phyloP scores from a whole-genome alignment of 1,140 invertebrate genomes.

The Eumaeus atala region DNA sequence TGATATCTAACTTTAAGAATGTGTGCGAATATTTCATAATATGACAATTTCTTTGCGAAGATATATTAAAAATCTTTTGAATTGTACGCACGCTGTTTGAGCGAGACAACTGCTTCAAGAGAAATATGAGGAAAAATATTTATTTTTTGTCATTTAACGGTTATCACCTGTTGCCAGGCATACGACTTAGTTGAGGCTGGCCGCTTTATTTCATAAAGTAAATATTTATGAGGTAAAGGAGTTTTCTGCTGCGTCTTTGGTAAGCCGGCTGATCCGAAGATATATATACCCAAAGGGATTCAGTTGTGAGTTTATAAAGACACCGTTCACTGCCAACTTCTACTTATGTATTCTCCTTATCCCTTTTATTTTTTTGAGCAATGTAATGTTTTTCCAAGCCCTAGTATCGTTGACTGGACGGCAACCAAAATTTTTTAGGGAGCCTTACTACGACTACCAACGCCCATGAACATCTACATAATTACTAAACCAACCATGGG shows the following conservation, averaged over 20 bases:
- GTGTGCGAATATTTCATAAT: background rate
- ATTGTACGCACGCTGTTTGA: too few species aligned
- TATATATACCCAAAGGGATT: slow-evolving; percentile 69
- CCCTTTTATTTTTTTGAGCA: slow-evolving; percentile 14
- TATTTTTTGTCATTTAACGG: slow-evolving; percentile 55
- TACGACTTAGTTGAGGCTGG: slow-evolving; percentile 54
- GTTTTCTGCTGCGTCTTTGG: slow-evolving; percentile 52
- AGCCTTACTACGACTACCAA: too few species aligned
- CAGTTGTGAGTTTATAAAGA: slow-evolving; percentile 65
- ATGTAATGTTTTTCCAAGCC: slow-evolving; percentile 14
- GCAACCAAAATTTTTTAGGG: slow-evolving; percentile 11
- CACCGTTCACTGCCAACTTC: slow-evolving; percentile 36
- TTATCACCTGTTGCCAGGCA: slow-evolving; percentile 61
- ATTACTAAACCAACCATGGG: too few species aligned
- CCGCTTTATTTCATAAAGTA: slow-evolving; percentile 71
- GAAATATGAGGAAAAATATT: slow-evolving; percentile 35
- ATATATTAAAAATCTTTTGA: slow-evolving; percentile 4
- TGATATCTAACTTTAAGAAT: too few species aligned
- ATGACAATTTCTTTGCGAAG: background rate
- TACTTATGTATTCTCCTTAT: slow-evolving; percentile 16
- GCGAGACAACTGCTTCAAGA: background rate
- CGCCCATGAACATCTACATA: too few species aligned
- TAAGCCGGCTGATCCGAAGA: slow-evolving; percentile 70
- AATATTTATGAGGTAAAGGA: slow-evolving; percentile 71
- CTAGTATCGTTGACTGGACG: slow-evolving; percentile 3